Evolutionary conservation across 2,797 vertebrate genomes (phyloP).

Genomic region (Sebastiscus tertius): DNA sequence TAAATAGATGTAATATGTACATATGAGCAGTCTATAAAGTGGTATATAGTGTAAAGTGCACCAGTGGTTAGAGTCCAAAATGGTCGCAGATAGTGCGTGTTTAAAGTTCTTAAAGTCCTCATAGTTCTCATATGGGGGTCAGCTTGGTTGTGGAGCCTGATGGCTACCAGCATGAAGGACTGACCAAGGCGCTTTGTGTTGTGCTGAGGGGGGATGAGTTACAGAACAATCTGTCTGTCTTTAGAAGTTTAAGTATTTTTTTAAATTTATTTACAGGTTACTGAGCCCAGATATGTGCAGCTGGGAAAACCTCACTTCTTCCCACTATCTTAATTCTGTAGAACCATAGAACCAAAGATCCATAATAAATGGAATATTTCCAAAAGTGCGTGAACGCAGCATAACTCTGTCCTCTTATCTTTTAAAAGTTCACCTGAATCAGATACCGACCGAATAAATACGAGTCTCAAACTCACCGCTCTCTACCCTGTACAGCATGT

Average conservation of each 20-base stretch:
- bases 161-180: too few species aligned
- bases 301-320: not conserved
- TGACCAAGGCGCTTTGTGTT: too few species aligned
- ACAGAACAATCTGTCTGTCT: not conserved
- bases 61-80: too few species aligned
- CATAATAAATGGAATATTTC: not conserved
- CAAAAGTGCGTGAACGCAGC: constrained; percentile 20
- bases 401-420: not conserved
- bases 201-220: too few species aligned
- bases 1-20: too few species aligned
- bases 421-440: not conserved
- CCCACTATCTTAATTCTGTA: not conserved
- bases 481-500: not conserved
- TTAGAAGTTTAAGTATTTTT: not conserved
- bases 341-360: not conserved
- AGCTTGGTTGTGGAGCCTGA: too few species aligned
- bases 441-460: not conserved
- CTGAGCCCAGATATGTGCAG: not conserved
- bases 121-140: too few species aligned
- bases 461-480: not conserved
- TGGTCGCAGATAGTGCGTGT: too few species aligned
- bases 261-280: not conserved
- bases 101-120: too few species aligned
- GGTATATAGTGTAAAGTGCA: too few species aligned
- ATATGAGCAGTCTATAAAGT: too few species aligned